phyloP scores from a whole-genome alignment of 2,113 vertebrate genomes.

The Pelecanus crispus region DNA sequence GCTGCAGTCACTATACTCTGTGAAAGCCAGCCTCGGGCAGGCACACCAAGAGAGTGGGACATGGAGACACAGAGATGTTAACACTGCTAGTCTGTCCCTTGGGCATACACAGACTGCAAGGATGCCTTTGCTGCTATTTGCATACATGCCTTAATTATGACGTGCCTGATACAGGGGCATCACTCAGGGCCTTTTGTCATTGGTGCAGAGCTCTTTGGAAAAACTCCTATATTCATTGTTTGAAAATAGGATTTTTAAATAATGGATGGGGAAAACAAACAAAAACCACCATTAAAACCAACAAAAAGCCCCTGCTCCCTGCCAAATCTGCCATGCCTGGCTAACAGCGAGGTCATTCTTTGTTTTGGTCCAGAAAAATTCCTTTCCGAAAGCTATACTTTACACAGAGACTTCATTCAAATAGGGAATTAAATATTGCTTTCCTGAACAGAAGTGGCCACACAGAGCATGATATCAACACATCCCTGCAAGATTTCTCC shows the following conservation, averaged over 20 bases:
- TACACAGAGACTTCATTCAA: constrained; percentile 14
- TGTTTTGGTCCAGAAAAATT: background rate
- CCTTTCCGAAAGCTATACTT: background rate
- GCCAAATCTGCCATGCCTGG: background rate
- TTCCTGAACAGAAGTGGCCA: constrained; percentile 39
- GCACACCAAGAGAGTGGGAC: background rate
- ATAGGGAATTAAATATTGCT: constrained; percentile 54
- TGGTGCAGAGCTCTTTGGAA: background rate
- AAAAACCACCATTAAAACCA: background rate
- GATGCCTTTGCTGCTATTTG: background rate
- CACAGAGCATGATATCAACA: constrained; percentile 51
- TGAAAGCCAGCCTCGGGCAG: background rate
- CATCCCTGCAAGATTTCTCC: constrained; percentile 58
- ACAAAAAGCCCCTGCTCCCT: background rate
- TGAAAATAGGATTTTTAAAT: background rate
- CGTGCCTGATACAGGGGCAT: background rate
- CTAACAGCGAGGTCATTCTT: background rate
- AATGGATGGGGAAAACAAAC: background rate
- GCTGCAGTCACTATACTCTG: background rate
- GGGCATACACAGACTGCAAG: background rate
- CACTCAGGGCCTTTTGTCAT: background rate
- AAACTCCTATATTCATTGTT: background rate
- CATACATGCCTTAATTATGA: background rate
- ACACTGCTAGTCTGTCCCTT: background rate
- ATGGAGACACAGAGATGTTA: fast-evolving